phyloP scores from a whole-genome alignment of 2,888 invertebrate species.

The Abrostola triplasia region DNA sequence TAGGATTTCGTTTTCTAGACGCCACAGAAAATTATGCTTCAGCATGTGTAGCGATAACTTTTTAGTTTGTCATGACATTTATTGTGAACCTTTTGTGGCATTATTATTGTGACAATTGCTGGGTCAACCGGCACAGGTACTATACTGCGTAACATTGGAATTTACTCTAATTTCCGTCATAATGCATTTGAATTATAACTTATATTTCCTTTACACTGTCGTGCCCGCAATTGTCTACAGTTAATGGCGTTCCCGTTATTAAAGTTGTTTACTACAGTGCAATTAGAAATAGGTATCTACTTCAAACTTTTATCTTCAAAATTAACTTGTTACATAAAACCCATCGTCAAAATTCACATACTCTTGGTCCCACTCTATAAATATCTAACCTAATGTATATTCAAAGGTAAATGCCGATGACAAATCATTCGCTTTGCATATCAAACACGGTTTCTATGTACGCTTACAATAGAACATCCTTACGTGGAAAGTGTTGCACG shows the following conservation, averaged over 20 bases:
- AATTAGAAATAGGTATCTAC: too few relatives aligned
- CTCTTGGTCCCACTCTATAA: slow-evolving; percentile 23
- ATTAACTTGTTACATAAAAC: background rate
- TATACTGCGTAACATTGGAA: slow-evolving; percentile 36
- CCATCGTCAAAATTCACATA: slow-evolving; percentile 22
- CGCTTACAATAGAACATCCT: slow-evolving; percentile 12
- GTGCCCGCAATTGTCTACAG: too few relatives aligned
- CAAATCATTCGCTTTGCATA: slow-evolving; percentile 41
- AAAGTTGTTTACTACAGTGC: too few relatives aligned
- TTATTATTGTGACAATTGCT: background rate
- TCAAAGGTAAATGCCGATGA: slow-evolving; percentile 23
- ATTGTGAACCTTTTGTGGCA: slow-evolving; percentile 9
- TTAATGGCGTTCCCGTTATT: too few relatives aligned
- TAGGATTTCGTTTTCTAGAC: too few relatives aligned
- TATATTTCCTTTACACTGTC: background rate
- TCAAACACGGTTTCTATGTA: slow-evolving; percentile 38
- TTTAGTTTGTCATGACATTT: background rate
- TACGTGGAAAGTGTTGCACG: slow-evolving; percentile 37
- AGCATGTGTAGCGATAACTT: background rate
- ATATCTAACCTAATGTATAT: slow-evolving; percentile 22
- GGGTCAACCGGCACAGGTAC: slow-evolving; percentile 18
- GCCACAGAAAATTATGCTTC: too few relatives aligned
- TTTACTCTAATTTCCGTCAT: slow-evolving; percentile 46
- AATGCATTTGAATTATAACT: slow-evolving; percentile 21
- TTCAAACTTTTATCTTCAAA: too few relatives aligned